A percentile compares a stretch with the other conserved stretches of the same genome.
These are phyloP conservation scores for Tachina fera DNA, from an alignment of 2,888 invertebrate species.

Conservation along the genomic window DNA sequence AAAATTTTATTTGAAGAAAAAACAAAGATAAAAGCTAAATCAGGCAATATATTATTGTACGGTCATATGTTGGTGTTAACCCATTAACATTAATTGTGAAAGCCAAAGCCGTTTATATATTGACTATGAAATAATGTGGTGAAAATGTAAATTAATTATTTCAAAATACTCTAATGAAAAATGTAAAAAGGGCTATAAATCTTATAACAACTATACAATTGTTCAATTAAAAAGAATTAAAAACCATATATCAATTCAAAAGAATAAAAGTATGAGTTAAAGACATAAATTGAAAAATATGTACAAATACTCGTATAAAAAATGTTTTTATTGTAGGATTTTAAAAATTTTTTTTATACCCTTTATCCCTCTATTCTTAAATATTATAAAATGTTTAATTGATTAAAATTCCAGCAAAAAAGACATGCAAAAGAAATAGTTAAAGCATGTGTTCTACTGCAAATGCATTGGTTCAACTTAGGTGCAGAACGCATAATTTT, in stretches of 20 bases:
- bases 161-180: conserved; percentile 10
- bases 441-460: too few relatives aligned
- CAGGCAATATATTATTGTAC: conserved; percentile 22
- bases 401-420: neutral
- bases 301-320: too few relatives aligned
- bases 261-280: neutral
- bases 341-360: too few relatives aligned
- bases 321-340: neutral
- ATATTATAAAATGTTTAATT: too few relatives aligned
- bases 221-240: conserved; percentile 11
- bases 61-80: conserved; percentile 51
- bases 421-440: too few relatives aligned
- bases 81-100: conserved; percentile 55
- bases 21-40: conserved; percentile 22
- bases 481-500: too few relatives aligned
- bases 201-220: neutral
- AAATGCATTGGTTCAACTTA: too few relatives aligned
- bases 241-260: conserved; percentile 1
- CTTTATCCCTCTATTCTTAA: too few relatives aligned
- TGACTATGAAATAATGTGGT: conserved; percentile 46
- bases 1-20: conserved; percentile 11
- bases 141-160: conserved; percentile 56
- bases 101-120: conserved; percentile 50
- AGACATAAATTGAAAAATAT: conserved; percentile 9
- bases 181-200: conserved; percentile 31